These are phyloP conservation scores for Agrilus cyanescens DNA, from an alignment of 2,888 invertebrate species.

Conservation along the genomic window DNA sequence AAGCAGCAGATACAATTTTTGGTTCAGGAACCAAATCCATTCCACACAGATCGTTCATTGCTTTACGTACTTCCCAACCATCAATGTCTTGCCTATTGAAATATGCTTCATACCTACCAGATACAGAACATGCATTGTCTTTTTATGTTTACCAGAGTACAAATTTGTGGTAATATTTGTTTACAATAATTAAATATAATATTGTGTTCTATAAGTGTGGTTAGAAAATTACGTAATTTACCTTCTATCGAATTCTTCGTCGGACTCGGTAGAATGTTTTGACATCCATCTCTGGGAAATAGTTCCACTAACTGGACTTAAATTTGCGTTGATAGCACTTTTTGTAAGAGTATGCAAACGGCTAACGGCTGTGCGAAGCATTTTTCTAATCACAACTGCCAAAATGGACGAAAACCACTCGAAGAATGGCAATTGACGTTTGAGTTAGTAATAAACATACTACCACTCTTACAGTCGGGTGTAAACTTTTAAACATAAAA, in stretches of 20 bases:
- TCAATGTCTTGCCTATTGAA: conserved; percentile 83
- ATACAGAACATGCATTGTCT: conserved; percentile 1
- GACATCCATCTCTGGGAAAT: conserved; percentile 28
- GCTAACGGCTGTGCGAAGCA: conserved; percentile 40
- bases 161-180: neutral
- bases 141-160: neutral
- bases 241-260: conserved; percentile 75
- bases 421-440: too few relatives aligned
- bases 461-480: too few relatives aligned
- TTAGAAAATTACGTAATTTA: conserved; percentile 45
- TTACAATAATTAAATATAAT: neutral
- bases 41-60: conserved; percentile 77
- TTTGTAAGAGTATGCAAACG: conserved; percentile 34
- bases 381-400: conserved; percentile 23
- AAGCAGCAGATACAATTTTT: conserved; percentile 70
- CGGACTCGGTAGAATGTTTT: conserved; percentile 50
- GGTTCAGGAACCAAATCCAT: conserved; percentile 92
- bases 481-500: too few relatives aligned
- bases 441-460: too few relatives aligned
- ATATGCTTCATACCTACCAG: conserved; percentile 61
- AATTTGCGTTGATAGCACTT: conserved; percentile 22
- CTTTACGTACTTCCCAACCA: conserved; percentile 89
- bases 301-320: conserved; percentile 18
- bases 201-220: neutral
- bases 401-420: too few relatives aligned